These are phyloP conservation scores for Tiliqua scincoides DNA, from an alignment of 2,113 vertebrate genomes.

Conservation along the genomic window DNA sequence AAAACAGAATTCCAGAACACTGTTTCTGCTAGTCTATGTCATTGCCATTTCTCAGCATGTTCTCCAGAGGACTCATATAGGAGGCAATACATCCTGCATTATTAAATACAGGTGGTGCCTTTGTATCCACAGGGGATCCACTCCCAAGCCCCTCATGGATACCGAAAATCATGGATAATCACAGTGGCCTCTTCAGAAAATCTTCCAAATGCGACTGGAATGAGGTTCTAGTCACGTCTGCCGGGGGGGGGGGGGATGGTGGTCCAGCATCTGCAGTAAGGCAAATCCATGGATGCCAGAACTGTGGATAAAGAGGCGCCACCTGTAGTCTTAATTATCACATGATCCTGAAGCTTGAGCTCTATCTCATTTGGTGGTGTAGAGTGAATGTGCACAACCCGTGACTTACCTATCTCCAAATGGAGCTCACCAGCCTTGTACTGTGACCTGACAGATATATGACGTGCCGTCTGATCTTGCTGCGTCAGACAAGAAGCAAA, in stretches of 20 bases:
- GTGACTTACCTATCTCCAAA: not conserved
- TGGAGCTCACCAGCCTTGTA: not conserved
- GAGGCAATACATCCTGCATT: not conserved
- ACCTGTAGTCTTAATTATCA: not conserved
- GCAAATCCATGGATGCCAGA: no score
- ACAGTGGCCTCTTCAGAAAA: no score
- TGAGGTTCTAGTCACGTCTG: no score
- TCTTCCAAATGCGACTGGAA: no score
- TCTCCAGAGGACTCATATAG: not conserved
- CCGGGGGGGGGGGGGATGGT: no score
- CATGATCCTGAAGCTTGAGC: not conserved
- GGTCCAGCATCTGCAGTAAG: no score
- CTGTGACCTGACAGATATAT: not conserved
- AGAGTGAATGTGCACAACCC: not conserved
- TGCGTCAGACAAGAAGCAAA: not conserved
- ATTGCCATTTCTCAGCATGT: not conserved
- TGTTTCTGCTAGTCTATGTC: not conserved
- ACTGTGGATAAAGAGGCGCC: no score
- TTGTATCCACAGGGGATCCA: no score
- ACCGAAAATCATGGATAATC: no score
- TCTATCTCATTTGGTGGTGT: not conserved
- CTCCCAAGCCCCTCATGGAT: no score
- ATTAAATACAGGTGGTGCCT: no score
- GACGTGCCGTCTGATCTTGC: not conserved
- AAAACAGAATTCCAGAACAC: constrained; percentile 14